phyloP scores from a whole-genome alignment of 2,888 invertebrate species.

The Eupithecia inturbata region DNA sequence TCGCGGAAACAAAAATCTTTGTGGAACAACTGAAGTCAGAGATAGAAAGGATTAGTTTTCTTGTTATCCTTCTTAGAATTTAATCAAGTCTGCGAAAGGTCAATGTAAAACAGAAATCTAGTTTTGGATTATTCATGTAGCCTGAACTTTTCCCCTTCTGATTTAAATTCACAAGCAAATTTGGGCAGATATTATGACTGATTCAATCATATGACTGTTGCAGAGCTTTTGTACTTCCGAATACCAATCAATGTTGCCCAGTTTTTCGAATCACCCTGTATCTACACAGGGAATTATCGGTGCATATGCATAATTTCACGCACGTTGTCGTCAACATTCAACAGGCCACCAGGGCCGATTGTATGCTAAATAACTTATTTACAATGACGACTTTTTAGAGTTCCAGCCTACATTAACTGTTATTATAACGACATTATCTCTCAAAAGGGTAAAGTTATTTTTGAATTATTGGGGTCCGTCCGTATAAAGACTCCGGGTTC shows the following conservation, averaged over 20 bases:
- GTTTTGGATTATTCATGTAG: neutral
- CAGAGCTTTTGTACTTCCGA: neutral
- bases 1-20: neutral
- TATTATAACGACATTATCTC: neutral
- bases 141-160: neutral
- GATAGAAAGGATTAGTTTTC: neutral
- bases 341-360: conserved; percentile 55
- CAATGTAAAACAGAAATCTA: neutral
- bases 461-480: neutral
- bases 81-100: neutral
- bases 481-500: neutral
- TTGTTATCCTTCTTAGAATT: neutral
- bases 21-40: neutral
- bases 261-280: conserved; percentile 3
- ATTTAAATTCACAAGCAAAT: neutral
- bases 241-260: neutral
- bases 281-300: conserved; percentile 30
- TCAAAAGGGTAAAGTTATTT: neutral
- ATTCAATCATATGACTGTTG: neutral
- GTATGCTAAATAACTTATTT: conserved; percentile 68
- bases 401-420: neutral
- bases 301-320: conserved; percentile 70
- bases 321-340: conserved; percentile 49
- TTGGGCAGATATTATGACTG: neutral
- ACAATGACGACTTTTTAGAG: conserved; percentile 18